These are phyloP conservation scores for Mellivora capensis DNA, from an alignment of 2,113 vertebrate genomes.

Conservation along the genomic window DNA sequence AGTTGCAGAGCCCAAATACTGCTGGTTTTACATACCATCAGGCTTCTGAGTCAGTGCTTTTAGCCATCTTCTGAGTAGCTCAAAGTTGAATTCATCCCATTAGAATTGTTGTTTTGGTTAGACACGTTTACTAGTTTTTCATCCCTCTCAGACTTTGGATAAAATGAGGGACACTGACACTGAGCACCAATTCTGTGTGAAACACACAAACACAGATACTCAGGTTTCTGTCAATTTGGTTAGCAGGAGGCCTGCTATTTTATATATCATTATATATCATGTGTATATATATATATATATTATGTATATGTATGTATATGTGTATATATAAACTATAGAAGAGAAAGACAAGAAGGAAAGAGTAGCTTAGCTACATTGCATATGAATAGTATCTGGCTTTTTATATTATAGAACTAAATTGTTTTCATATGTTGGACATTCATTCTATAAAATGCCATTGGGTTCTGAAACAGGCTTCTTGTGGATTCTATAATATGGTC, in stretches of 20 bases:
- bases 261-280: not conserved
- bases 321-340: not conserved
- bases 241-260: not conserved
- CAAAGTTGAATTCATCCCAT: not conserved
- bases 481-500: not conserved
- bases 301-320: not conserved
- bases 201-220: not conserved
- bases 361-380: not conserved
- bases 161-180: not conserved
- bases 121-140: not conserved
- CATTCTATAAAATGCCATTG: not conserved
- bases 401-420: not conserved
- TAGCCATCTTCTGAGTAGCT: not conserved
- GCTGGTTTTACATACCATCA: not conserved
- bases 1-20: not conserved
- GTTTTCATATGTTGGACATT: not conserved
- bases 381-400: not conserved
- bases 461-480: not conserved
- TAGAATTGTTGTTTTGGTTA: not conserved
- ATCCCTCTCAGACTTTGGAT: not conserved
- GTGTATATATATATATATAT: no score
- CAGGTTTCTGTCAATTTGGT: not conserved
- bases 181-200: fast-evolving
- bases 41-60: not conserved
- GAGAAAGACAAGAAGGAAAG: not conserved